These are phyloP conservation scores for Elmis aenea DNA, from an alignment of 2,888 invertebrate genomes.

Conservation along the genomic window DNA sequence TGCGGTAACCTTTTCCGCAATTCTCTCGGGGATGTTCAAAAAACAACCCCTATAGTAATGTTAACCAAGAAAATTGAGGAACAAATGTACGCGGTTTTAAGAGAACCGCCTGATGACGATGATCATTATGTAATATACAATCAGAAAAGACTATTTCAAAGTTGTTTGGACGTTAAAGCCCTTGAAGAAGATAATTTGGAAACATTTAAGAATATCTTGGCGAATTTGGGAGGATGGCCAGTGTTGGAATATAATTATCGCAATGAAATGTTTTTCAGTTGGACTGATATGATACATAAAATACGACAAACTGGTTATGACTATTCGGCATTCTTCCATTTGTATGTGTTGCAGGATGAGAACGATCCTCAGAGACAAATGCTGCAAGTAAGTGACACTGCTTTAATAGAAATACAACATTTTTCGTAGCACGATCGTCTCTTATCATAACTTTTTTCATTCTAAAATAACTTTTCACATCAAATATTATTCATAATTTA, in stretches of 20 bases:
- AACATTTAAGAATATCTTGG: conserved; percentile 24
- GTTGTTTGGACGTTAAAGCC: conserved; percentile 27
- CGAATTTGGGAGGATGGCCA: conserved; percentile 36
- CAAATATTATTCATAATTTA: too few species aligned
- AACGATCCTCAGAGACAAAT: background rate
- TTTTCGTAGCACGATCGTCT: too few species aligned
- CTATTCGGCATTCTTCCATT: background rate
- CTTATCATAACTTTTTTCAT: too few species aligned
- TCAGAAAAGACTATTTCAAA: conserved; percentile 21
- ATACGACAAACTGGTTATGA: conserved; percentile 29
- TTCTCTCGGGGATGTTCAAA: conserved; percentile 45
- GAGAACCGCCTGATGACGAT: conserved; percentile 8
- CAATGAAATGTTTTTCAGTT: conserved; percentile 28
- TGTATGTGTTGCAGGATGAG: background rate
- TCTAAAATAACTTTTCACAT: too few species aligned
- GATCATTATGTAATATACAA: conserved; percentile 7
- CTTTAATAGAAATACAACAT: too few species aligned
- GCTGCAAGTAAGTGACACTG: background rate
- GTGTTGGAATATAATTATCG: conserved; percentile 27
- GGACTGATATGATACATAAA: conserved; percentile 29
- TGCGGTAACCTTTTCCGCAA: conserved; percentile 66
- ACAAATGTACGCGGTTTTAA: background rate
- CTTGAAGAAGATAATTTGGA: conserved; percentile 20
- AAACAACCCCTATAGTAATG: background rate
- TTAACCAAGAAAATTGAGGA: too few species aligned